Evolutionary conservation across 2,888 invertebrate species (phyloP), one percentile per base, ranked within the genome.

Genomic region (Plebejus melissa): DNA sequence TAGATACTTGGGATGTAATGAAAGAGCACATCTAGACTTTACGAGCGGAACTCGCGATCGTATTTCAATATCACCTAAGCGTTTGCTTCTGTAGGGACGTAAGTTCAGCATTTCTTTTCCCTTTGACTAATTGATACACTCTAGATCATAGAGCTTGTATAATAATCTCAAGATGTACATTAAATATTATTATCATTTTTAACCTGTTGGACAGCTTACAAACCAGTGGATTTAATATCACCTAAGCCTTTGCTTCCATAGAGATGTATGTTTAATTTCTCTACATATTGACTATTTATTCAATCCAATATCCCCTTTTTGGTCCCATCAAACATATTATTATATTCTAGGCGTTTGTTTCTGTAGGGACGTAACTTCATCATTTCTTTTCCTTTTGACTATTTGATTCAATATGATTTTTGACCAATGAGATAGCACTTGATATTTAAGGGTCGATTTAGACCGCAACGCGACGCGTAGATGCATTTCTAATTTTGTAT

Each of bases 1-100:
- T 50, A 71, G 71, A 71, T 50, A 50, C 32, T 54, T 72, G 72
- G 41, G 36, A 72, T 72, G 32, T 50, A 54, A 72, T 50, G 72
- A 54, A 72, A 54, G 28, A 16, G 50, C 50, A 72, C 50, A 72
- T 72, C 54, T 54, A 72, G 72, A 32, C 46, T 71, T 72, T 50
- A 72, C 54, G 72, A 72, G 72, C 32, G 72, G 11, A 41, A 6
- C 54, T 54, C 32, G 72, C 3, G 54, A 54, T 72, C 72, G 13
- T 32, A 54, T 32, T 32, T 72, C 72, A 72, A 72, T 72, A 54
- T 54, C 32, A 6, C 65, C 65, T 65, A 65, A 65, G 32, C 32
- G 5, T 32, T 50, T 58, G 6, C 6, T 22, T 22, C 58, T 1
- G 16, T 58, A 22, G 22, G n/a, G 22, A 58, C 58, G 58, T 58